Evolutionary conservation across 1,140 invertebrate species (phyloP), one percentile per base, ranked within the genome.

Genomic region (Triops cancriformis): DNA sequence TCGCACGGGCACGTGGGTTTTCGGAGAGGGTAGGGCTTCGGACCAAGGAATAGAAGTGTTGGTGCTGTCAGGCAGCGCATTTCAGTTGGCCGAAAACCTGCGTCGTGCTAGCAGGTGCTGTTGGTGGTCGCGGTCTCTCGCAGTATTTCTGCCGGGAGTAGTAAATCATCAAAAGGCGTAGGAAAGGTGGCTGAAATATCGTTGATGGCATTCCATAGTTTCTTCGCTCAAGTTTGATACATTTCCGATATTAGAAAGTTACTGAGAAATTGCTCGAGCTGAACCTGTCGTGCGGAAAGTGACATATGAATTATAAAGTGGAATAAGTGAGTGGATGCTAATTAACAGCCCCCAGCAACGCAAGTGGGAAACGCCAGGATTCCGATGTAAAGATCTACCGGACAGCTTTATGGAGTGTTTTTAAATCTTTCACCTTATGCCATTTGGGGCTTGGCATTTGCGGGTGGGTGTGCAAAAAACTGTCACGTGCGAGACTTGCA

Each of bases 31-130:
- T n/a, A 64, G 18, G 51, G 51, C 51, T 64, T 64, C 18, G 23
- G 14, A 4, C 10, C 18, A n/a, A 23, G 51, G 51, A 64, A 14
- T 64, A 64, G 51, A 64, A 64, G 51, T 64, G 51, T 64, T 18
- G 51, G 51, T 64, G 51, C 51, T 64, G 51, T 23, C 23, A 6
- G 51, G 51, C 18, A 64, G 23, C 18, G 51, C 51, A 23, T 23
- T 64, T 64, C 51, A 64, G 51, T 64, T 64, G 51, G 51, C 51
- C 9, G 51, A 23, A 64, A 64, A 64, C 51, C 51, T 64, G 51
- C 51, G 51, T 64, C 18, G 51, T 64, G 51, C 23, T 6, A 64
- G 51, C 51, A 64, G 51, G n/a, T n/a, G 14, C 18, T 6, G 0
- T 64, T 64, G 10, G 23, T 64, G 51, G 31, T 37, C 1, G 18